These are phyloP conservation scores for Alosa sapidissima DNA, from an alignment of 2,797 vertebrate species.

Conservation along the genomic window DNA sequence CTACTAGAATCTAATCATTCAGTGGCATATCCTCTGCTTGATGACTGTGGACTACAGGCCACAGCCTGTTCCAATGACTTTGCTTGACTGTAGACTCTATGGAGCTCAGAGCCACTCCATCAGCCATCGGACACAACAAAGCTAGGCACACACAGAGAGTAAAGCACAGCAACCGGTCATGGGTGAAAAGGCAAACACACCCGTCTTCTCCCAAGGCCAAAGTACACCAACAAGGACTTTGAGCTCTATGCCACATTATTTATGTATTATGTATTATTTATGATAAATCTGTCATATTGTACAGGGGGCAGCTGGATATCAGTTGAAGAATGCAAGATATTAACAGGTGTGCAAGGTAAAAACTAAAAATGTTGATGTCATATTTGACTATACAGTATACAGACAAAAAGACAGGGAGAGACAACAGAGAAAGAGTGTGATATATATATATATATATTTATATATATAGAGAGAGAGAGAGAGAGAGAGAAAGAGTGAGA, in stretches of 20 bases:
- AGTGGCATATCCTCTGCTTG: no score
- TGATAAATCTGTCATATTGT: background rate
- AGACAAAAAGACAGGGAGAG: no score
- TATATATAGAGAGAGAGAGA: no score
- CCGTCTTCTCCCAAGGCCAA: background rate
- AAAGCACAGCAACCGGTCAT: background rate
- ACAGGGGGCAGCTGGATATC: background rate
- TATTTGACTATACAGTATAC: background rate
- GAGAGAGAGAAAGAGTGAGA: no score
- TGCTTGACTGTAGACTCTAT: no score
- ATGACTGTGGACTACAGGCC: no score
- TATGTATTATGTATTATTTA: background rate
- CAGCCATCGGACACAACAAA: background rate
- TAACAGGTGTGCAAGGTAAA: no score
- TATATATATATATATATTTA: background rate
- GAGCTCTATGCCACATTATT: background rate
- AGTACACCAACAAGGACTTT: background rate
- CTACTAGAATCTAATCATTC: no score
- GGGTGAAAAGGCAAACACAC: background rate
- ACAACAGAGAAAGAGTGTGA: no score
- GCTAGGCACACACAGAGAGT: background rate
- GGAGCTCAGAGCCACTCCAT: background rate
- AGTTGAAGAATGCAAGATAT: background rate
- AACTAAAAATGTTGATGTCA: background rate
- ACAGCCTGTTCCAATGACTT: no score